phyloP scores from a whole-genome alignment of 2,797 vertebrate species.

The Microctenopoma steveboyesi region DNA sequence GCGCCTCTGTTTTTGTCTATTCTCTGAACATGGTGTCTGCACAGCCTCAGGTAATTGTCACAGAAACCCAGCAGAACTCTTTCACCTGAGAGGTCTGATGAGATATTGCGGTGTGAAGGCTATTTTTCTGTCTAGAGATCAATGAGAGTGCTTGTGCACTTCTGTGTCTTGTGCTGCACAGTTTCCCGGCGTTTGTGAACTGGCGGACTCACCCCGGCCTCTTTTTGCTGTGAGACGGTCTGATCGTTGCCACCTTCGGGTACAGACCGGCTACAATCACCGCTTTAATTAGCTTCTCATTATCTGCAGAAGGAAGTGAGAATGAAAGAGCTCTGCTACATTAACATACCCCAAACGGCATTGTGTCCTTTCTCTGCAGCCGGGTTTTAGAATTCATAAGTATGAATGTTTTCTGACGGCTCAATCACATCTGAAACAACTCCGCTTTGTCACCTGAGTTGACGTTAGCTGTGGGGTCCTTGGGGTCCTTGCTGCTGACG shows the following conservation, averaged over 20 bases:
- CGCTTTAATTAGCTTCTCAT: slow-evolving; percentile 97
- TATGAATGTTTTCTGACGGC: not conserved
- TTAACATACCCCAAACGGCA: not conserved
- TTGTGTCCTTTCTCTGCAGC: not conserved
- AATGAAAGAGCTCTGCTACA: not conserved
- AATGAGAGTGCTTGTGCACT: slow-evolving; percentile 18
- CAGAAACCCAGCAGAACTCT: slow-evolving; percentile 19
- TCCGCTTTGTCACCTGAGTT: slow-evolving; percentile 88
- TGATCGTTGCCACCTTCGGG: slow-evolving; percentile 97
- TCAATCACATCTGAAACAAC: not conserved
- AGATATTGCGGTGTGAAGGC: slow-evolving; percentile 18
- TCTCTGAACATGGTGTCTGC: slow-evolving; percentile 16
- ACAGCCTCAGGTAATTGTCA: slow-evolving; percentile 44
- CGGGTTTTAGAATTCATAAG: not conserved
- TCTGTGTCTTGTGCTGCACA: slow-evolving; percentile 8
- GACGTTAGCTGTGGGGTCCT: slow-evolving; percentile 91
- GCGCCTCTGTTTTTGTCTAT: slow-evolving; percentile 36
- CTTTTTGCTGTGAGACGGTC: slow-evolving; percentile 89
- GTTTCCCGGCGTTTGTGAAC: slow-evolving; percentile 1
- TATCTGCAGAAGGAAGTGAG: slow-evolving; percentile 80
- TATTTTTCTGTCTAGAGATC: slow-evolving; percentile 29
- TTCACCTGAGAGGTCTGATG: slow-evolving; percentile 24
- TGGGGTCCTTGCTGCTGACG: slow-evolving; percentile 90
- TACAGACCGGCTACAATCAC: slow-evolving; percentile 98
- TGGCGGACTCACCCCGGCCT: slow-evolving; percentile 89